phyloP scores from a whole-genome alignment of 2,797 vertebrate genomes.

The Emydoidea blandingii region DNA sequence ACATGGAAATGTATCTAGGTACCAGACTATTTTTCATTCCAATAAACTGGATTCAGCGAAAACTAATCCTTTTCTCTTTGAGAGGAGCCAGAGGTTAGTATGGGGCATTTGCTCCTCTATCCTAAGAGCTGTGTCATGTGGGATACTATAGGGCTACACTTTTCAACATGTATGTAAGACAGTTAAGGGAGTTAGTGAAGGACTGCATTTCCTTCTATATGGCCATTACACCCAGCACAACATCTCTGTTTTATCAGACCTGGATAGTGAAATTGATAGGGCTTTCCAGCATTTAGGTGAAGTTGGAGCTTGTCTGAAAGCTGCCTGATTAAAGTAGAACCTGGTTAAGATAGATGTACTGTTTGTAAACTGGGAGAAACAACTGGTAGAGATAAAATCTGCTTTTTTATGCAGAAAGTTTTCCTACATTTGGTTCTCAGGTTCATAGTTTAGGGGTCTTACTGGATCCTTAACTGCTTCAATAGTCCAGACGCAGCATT shows the following conservation, averaged over 20 bases:
- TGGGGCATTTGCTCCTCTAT: not conserved
- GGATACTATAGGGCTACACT: not conserved
- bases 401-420: not conserved
- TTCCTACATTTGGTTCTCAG: not conserved
- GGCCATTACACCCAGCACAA: not conserved
- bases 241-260: not conserved
- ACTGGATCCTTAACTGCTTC: not conserved
- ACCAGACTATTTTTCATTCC: not conserved
- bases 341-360: not conserved
- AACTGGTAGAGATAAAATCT: not conserved
- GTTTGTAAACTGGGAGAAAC: not conserved
- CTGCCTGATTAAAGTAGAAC: not conserved
- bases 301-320: not conserved
- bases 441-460: not conserved
- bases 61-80: not conserved
- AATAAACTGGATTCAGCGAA: not conserved
- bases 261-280: not conserved
- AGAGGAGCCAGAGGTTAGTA: not conserved
- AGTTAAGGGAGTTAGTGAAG: not conserved
- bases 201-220: not conserved
- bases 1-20: constrained; percentile 6
- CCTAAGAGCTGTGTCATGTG: not conserved
- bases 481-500: not conserved
- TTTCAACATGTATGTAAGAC: not conserved
- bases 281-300: not conserved